A percentile compares a stretch with the other conserved stretches of the same genome.
Evolutionary conservation across 1,140 invertebrate species (phyloP).

Genomic region (Oedothorax gibbosus): DNA sequence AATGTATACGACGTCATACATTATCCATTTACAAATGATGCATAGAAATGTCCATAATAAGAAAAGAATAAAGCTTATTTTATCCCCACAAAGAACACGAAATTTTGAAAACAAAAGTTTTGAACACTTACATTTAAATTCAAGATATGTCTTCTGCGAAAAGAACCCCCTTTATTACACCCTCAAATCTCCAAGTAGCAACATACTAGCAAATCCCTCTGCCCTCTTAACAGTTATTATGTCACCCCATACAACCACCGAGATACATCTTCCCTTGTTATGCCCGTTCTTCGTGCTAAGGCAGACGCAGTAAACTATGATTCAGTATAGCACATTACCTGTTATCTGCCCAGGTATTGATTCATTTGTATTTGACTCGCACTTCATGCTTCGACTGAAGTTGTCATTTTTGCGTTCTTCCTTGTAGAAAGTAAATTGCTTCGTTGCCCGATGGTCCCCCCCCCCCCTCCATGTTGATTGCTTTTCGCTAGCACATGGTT

Average conservation of each 20-base stretch:
- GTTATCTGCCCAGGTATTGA: constrained; percentile 47
- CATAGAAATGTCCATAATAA: too few relatives aligned
- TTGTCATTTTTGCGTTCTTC: constrained; percentile 45
- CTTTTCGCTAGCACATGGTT: constrained; percentile 27
- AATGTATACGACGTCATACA: too few relatives aligned
- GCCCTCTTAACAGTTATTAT: constrained; percentile 21
- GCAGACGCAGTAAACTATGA: constrained; percentile 31
- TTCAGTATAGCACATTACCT: constrained; percentile 39
- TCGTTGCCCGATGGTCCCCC: constrained; percentile 22
- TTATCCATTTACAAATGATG: too few relatives aligned
- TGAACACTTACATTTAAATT: too few relatives aligned
- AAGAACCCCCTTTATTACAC: too few relatives aligned
- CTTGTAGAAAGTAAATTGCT: constrained; percentile 40
- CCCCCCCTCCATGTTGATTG: constrained; percentile 43
- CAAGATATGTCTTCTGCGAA: too few relatives aligned
- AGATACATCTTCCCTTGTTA: constrained; percentile 24
- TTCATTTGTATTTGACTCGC: constrained; percentile 52
- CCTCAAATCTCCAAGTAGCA: too few relatives aligned
- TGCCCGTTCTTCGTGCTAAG: constrained; percentile 28
- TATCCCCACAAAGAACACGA: too few relatives aligned
- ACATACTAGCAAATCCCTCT: constrained; percentile 2
- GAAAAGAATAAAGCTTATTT: too few relatives aligned
- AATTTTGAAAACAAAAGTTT: too few relatives aligned
- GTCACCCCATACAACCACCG: constrained; percentile 22
- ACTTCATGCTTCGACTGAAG: constrained; percentile 44